Base-by-base conservation (phyloP, 2,113 vertebrate species). In the Chrysemys picta region DNA sequence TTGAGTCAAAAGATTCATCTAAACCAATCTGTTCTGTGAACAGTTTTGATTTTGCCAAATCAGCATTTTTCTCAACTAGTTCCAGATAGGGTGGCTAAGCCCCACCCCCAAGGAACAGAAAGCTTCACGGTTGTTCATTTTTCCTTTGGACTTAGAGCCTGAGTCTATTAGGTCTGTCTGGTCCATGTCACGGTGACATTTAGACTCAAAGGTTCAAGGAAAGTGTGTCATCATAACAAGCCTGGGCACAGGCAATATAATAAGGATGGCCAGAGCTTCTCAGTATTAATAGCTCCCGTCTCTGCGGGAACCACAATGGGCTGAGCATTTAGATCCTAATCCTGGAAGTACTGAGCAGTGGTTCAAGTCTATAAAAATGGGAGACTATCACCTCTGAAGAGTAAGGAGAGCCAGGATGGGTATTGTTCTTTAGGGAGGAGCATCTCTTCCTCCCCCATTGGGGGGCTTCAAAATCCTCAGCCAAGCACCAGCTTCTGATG, bases 91-190 rank as follows among this genome's bases (percentile, higher is more conserved):
- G 78, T 76, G 72, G 47, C 24, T 88, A 88, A 96, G 89, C 38
- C 31, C n/a, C 78, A 57, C 38, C 57, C 62, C 54, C 0, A 0
- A 87, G 82, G 38, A 80, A 54, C 31, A 81, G 47, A 92, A 92
- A 93, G 25, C 49, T 1, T 14, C 0, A 0, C 53, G 29, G 84
- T 19, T 57, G 57, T 75, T 91, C 1, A 87, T 96, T 96, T 84
- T 85, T 91, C 45, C 81, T 47, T 17, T 78, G 85, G 95, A 89
- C 88, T 87, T 57, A 53, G 75, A 93, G 56, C 16, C 1, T 2
- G 47, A 96, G 65, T 19, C 88, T 86, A 75, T 14, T 0, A 3
- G 82, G 53, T 54, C 59, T 24, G 22, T 10, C 86, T 57, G 89
- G 53, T 84, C 85, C 65, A 10, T 19, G 57, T 35, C 82, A 65